A percentile compares a stretch with the other conserved stretches of the same genome.
These are phyloP conservation scores for Aphrophora alni DNA, from an alignment of 2,888 invertebrate genomes.

Conservation along the genomic window DNA sequence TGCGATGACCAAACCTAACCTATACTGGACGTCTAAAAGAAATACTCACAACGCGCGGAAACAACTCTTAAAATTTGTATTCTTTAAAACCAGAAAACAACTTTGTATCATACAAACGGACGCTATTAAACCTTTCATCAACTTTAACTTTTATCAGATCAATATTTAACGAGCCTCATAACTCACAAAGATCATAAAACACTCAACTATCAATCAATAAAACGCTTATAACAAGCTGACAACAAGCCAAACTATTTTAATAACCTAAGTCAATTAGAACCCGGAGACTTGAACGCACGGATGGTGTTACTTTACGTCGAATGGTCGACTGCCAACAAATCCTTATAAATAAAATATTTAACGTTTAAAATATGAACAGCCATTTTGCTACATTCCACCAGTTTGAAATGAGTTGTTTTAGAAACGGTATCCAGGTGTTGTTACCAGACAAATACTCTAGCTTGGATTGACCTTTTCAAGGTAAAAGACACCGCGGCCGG, in stretches of 20 bases:
- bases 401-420: not conserved
- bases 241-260: not conserved
- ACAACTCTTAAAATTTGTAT: too few species aligned
- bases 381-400: not conserved
- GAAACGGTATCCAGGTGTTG: not conserved
- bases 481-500: constrained; percentile 4
- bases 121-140: too few species aligned
- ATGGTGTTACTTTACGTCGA: not conserved
- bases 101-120: too few species aligned
- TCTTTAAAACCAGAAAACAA: too few species aligned
- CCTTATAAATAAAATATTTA: not conserved
- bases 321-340: not conserved
- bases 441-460: not conserved
- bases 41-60: too few species aligned
- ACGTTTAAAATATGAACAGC: not conserved
- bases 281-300: not conserved
- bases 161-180: not conserved
- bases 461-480: not conserved
- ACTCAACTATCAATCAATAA: too few species aligned
- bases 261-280: not conserved
- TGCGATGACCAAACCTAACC: too few species aligned
- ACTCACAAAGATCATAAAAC: not conserved
- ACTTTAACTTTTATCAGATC: not conserved
- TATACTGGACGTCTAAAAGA: too few species aligned
- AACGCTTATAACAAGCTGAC: too few species aligned